A percentile compares a stretch with the other conserved stretches of the same genome.
Evolutionary conservation across 2,888 invertebrate species (phyloP).

Genomic region (Chaitophorus viminalis): DNA sequence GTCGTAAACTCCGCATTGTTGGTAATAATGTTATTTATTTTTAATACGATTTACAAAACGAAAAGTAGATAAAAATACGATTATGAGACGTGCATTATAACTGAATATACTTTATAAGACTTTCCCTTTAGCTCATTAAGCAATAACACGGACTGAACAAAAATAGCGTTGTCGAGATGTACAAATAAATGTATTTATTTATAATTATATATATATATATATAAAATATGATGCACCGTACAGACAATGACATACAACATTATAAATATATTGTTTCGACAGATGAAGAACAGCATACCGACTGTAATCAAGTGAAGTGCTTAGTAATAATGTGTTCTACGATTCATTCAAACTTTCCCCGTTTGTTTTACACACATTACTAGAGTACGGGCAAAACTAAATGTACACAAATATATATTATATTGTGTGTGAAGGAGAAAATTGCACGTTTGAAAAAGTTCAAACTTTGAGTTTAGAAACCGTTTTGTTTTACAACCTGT

Average conservation of each 20-base stretch:
- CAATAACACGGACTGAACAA: background rate
- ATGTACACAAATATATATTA: no score
- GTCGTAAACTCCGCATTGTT: background rate
- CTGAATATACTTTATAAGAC: background rate
- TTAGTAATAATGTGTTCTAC: conserved; percentile 41
- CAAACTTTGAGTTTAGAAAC: conserved; percentile 7
- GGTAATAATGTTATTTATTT: background rate
- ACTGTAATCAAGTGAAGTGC: conserved; percentile 43
- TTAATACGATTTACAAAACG: background rate
- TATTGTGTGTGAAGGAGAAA: background rate
- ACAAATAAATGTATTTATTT: no score
- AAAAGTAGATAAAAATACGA: background rate
- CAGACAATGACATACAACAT: conserved; percentile 42
- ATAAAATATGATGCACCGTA: background rate
- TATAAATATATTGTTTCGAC: conserved; percentile 54
- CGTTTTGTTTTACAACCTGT: background rate
- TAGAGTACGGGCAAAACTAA: background rate
- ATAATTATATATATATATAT: no score
- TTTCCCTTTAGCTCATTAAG: conserved; percentile 52
- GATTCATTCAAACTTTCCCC: conserved; percentile 49
- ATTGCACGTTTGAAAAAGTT: background rate
- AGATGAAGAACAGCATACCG: conserved; percentile 38
- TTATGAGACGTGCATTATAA: background rate
- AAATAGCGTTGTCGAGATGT: conserved; percentile 21
- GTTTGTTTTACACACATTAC: background rate